Base-by-base conservation (phyloP, 2,888 invertebrate species). In the Xestoiulus laeticollis region DNA sequence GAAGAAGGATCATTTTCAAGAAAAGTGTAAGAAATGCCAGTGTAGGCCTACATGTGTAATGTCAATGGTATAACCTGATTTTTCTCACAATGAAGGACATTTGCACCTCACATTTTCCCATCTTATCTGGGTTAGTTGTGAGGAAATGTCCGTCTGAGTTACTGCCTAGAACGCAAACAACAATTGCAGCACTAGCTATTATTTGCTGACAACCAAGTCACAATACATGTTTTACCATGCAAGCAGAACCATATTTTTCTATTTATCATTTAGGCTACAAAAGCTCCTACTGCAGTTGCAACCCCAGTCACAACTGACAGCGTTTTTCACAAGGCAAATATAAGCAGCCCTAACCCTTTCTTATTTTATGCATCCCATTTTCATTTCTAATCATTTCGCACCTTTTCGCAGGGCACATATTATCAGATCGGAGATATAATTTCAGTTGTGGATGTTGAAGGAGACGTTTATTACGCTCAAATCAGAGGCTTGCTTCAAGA, bases 351-450 rank as follows among this genome's bases (percentile, higher is more conserved):
- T n/a, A 19, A 82, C n/a, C 16, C 14, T 48, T 0, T 48, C 48
- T 48, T 48, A 8, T 38, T 48, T 48, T 48, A 19, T 43, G 43
- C 38, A 2, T 48, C 48, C 14, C 48, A 32, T 10, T 12, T 38
- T 22, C n/a, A 26, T 32, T 12, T 33, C 43, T 32, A 22, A 22
- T 84, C 10, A 38, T 83, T 5, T 32, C 22, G 43, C 38, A 38
- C 78, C 85, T 86, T 85, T 87, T 88, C 89, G 26, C 90, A 93
- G 92, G 92, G 92, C 32, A 91, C 90, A 88, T 97, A 97, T 92
- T 95, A 96, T 92, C 97, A 97, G 94, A 94, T 96, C 19, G 98
- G 98, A 0, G 98, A 98, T 91, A 96, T 98, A 90, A 97, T 98
- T 0, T 96, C 97, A 0, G 93, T 98, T 92, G 93, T 95, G 88